A percentile compares a stretch with the other conserved stretches of the same genome.
These are phyloP conservation scores for Noctua janthe DNA, from an alignment of 2,888 invertebrate genomes.

Conservation along the genomic window DNA sequence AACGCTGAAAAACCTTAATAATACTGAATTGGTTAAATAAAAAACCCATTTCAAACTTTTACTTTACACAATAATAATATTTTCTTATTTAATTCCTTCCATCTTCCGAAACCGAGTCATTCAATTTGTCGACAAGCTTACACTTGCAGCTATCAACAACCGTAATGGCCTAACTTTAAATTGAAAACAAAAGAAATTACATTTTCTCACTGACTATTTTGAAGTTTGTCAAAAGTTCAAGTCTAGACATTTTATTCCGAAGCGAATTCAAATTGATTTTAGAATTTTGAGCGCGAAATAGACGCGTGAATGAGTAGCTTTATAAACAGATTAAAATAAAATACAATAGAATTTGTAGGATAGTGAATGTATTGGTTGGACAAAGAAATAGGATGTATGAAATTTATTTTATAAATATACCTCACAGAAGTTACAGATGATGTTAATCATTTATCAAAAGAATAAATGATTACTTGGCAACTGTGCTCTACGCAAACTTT, in stretches of 20 bases:
- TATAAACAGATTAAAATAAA: constrained; percentile 24
- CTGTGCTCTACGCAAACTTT: not conserved
- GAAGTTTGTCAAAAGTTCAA: constrained; percentile 12
- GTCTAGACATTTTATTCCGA: constrained; percentile 38
- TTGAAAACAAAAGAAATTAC: constrained; percentile 1
- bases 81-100: constrained; percentile 8
- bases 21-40: not conserved
- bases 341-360: constrained; percentile 5
- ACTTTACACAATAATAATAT: constrained; percentile 24
- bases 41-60: constrained; percentile 3
- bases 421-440: not conserved
- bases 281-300: constrained; percentile 37
- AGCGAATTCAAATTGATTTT: constrained; percentile 44
- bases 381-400: not conserved
- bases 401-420: not conserved
- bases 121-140: constrained; percentile 35
- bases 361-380: not conserved
- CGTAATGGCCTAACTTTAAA: not conserved
- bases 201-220: not conserved
- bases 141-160: constrained; percentile 7
- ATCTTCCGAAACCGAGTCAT: constrained; percentile 28
- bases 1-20: not conserved
- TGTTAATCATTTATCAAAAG: not conserved
- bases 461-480: not conserved
- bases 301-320: constrained; percentile 41